Evolutionary conservation across 2,797 vertebrate species (phyloP).

Genomic region (Alfaro cultratus): DNA sequence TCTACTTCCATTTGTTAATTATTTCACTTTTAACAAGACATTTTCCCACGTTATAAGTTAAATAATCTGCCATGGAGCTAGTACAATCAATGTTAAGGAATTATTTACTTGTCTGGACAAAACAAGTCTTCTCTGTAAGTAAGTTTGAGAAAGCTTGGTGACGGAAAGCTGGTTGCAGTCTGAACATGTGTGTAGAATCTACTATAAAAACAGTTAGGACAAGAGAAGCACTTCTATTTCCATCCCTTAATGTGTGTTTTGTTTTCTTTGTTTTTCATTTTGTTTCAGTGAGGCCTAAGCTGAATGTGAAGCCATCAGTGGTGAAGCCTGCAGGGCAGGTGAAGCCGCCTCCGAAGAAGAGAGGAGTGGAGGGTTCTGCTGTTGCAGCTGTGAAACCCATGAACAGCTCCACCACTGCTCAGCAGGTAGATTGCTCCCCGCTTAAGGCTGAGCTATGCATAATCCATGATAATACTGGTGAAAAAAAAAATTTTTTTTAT

Average conservation of each 20-base stretch:
- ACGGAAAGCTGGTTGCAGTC: too few species aligned
- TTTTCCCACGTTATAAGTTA: too few species aligned
- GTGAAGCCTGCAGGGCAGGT: conserved; percentile 79
- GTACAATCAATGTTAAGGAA: too few species aligned
- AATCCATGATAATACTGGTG: background rate
- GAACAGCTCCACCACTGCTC: conserved; percentile 55
- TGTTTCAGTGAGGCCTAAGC: conserved; percentile 86
- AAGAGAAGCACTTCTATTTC: background rate
- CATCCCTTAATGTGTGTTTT: background rate
- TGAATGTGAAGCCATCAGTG: conserved; percentile 88
- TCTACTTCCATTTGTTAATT: too few species aligned
- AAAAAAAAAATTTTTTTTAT: too few species aligned
- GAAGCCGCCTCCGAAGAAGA: conserved; percentile 84
- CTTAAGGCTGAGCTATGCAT: background rate
- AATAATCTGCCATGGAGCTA: too few species aligned
- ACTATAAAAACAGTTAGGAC: too few species aligned
- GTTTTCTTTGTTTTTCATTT: background rate
- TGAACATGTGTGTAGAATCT: too few species aligned
- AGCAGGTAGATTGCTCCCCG: background rate
- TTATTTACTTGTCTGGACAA: too few species aligned
- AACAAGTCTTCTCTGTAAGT: too few species aligned
- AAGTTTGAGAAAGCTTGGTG: too few species aligned
- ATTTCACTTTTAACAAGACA: too few species aligned
- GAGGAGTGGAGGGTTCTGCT: conserved; percentile 77
- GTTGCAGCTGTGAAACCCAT: conserved; percentile 91